Evolutionary conservation across 2,113 vertebrate genomes (phyloP).

Genomic region (Perccottus glenii): DNA sequence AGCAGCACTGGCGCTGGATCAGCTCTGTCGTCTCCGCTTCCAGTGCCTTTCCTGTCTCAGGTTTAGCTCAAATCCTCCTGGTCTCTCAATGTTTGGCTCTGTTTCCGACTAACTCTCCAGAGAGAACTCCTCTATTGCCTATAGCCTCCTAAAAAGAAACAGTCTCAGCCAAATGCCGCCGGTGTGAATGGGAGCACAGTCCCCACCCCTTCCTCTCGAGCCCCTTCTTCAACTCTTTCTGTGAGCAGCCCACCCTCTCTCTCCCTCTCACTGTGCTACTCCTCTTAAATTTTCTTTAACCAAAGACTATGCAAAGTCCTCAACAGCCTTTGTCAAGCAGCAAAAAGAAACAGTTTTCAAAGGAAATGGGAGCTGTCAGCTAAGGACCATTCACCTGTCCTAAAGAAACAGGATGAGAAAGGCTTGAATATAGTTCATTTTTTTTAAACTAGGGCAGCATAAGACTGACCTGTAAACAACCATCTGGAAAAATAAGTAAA

Average conservation of each 20-base stretch:
- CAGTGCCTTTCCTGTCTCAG: constrained; percentile 24
- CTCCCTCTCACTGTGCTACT: constrained; percentile 36
- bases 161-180: constrained; percentile 60
- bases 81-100: constrained; percentile 36
- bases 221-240: constrained; percentile 28
- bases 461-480: constrained; percentile 42
- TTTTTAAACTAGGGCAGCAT: not conserved
- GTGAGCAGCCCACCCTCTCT: constrained; percentile 43
- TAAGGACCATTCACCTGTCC: constrained; percentile 12
- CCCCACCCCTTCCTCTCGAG: constrained; percentile 56
- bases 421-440: not conserved
- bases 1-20: constrained; percentile 34
- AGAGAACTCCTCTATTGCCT: constrained; percentile 49
- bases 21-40: constrained; percentile 38
- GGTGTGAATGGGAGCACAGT: constrained; percentile 57
- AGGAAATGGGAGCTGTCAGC: constrained; percentile 31
- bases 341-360: constrained; percentile 21
- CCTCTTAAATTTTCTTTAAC: constrained; percentile 59
- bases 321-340: constrained; percentile 49
- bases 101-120: constrained; percentile 42
- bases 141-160: constrained; percentile 31
- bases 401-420: constrained; percentile 1
- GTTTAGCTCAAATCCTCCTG: constrained; percentile 20
- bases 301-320: constrained; percentile 48
- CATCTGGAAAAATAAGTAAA: constrained; percentile 36